Conservation (phyloP, 2,113 vertebrate species). For the Rhadina sibilatrix region DNA sequence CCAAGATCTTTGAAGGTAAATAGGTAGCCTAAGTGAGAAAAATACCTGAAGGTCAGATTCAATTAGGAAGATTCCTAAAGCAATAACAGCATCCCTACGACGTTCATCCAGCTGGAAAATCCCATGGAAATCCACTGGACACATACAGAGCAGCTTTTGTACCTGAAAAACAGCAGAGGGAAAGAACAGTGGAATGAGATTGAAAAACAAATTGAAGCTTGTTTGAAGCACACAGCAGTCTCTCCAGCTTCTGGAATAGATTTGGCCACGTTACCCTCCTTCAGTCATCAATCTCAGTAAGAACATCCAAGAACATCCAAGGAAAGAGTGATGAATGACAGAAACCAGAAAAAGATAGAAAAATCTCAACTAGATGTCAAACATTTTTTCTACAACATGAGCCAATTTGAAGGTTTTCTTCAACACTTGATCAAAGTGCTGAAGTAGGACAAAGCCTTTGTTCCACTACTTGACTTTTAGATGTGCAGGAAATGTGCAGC, state of each 20-base stretch:
- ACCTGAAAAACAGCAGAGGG: constrained; percentile 72
- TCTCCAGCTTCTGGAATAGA: background rate
- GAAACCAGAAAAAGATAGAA: background rate
- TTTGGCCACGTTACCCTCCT: background rate
- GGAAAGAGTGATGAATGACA: background rate
- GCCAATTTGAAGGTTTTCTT: background rate
- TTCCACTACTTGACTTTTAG: background rate
- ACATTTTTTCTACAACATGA: background rate
- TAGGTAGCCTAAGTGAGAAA: background rate
- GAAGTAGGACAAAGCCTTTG: background rate
- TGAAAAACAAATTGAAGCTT: background rate
- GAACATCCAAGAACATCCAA: background rate
- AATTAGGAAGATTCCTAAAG: constrained; percentile 90
- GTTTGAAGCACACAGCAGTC: background rate
- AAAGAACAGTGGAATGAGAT: background rate
- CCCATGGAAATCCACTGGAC: constrained; percentile 90
- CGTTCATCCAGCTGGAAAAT: constrained; percentile 92
- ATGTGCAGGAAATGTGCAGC: background rate
- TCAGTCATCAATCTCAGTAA: background rate
- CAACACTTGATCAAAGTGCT: background rate
- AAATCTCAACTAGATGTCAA: background rate
- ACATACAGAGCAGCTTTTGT: constrained; percentile 95
- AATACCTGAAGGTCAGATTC: constrained; percentile 93
- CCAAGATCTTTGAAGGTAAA: background rate
- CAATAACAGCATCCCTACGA: constrained; percentile 92